Conservation (phyloP, 2,113 vertebrate species). For the Melozone crissalis region DNA sequence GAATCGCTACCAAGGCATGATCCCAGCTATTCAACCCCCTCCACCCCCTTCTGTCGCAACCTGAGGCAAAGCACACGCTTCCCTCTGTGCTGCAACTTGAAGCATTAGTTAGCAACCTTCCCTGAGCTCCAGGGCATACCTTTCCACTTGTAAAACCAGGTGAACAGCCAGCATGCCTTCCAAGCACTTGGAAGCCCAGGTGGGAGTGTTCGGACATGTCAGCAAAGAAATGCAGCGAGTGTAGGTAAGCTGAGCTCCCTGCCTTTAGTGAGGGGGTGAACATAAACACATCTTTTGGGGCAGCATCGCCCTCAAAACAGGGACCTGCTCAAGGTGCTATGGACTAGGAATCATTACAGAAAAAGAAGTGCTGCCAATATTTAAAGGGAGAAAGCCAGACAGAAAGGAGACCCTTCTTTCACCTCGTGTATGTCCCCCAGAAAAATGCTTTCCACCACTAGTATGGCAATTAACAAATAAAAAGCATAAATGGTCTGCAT, state of each 20-base stretch:
- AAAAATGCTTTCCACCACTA: not conserved
- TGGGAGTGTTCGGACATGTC: not conserved
- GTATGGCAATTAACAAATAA: not conserved
- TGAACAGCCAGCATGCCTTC: constrained; percentile 36
- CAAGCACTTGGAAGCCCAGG: not conserved
- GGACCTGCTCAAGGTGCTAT: not conserved
- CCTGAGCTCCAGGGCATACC: constrained; percentile 38
- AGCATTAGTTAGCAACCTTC: not conserved
- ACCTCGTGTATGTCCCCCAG: fast-evolving
- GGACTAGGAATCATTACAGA: not conserved
- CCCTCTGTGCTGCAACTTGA: not conserved
- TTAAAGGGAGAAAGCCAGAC: not conserved
- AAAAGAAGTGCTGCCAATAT: not conserved
- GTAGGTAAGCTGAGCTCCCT: not conserved
- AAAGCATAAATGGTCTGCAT: not conserved
- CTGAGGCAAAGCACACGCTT: not conserved
- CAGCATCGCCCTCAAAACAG: not conserved
- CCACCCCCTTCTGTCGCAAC: not conserved
- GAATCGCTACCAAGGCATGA: fast-evolving
- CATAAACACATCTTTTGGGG: not conserved
- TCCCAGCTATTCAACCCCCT: not conserved
- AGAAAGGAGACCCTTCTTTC: not conserved
- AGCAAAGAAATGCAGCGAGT: fast-evolving
- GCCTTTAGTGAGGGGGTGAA: not conserved
- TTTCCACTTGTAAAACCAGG: constrained; percentile 30